Conservation (phyloP, 2,888 invertebrate genomes). For the Ectemnius continuus region DNA sequence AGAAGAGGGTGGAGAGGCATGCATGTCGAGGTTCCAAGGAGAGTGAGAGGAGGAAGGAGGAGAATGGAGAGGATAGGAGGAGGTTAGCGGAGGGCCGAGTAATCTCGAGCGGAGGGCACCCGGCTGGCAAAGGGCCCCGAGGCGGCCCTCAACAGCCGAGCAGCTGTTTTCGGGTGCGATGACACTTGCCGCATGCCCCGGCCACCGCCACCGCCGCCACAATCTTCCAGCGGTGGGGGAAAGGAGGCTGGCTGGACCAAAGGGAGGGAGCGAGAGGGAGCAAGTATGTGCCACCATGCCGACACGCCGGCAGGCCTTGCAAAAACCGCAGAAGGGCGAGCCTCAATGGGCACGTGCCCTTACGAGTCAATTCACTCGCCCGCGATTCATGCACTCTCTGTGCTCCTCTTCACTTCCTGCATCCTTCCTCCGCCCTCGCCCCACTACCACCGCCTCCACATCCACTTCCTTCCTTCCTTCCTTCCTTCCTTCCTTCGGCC, state of each 20-base stretch:
- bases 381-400: constrained; percentile 28
- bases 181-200: constrained; percentile 62
- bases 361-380: constrained; percentile 61
- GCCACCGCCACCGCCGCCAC: background rate
- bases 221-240: background rate
- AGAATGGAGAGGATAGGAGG: background rate
- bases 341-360: constrained; percentile 63
- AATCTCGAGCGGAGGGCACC: constrained; percentile 67
- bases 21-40: background rate
- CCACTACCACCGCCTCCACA: background rate
- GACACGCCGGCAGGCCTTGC: constrained; percentile 26
- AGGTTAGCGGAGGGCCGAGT: constrained; percentile 28
- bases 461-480: too few species aligned
- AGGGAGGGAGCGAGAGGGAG: background rate
- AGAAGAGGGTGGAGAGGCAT: constrained; percentile 51
- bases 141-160: constrained; percentile 54
- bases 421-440: background rate
- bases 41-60: background rate
- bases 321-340: constrained; percentile 57
- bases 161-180: constrained; percentile 73
- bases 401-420: constrained; percentile 1
- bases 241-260: background rate
- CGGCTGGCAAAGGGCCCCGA: constrained; percentile 63
- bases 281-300: constrained; percentile 15
- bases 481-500: background rate